Evolutionary conservation across 1,140 invertebrate species (phyloP), one percentile per base, ranked within the genome.

Genomic region (Pseudoatta argentina): DNA sequence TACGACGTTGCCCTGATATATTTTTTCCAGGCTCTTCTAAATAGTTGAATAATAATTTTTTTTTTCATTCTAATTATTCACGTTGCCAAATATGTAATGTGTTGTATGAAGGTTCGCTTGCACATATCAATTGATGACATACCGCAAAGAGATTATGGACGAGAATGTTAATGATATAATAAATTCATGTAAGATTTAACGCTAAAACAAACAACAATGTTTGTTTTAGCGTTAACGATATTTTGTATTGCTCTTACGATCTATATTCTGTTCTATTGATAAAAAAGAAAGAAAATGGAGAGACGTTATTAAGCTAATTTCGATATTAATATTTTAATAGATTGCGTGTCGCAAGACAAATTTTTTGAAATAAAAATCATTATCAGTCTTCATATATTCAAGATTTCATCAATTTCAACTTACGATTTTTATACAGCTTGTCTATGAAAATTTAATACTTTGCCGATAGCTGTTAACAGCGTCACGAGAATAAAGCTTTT

Each of bases 11-110:
- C 7, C 3, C 21, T 0, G 44, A 34, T 67, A 51, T 66, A 48
- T 83, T 66, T 83, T 48, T 67, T 64, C 27, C 7, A 14, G 8
- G 44, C 34, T n/a, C 30, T 16, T 48, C 66, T 27, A 59, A 61
- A 53, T 67, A 82, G 44, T 44, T 61, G 73, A 69, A 39, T 77
- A 85, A 77, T 77, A 66, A 78, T 61, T 73, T 7, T 34, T 34
- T 6, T 34, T 34, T 34, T 34, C 3, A 0, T 34, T 3, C 24
- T 53, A 85, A 77, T 77, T 78, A 78, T 73, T 10, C 16, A n/a
- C n/a, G 4, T 21, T 24, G 18, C 6, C 10, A 53, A 16, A 8
- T 14, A 27, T 16, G 4, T 30, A 34, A 34, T 34, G 53, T 2
- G 6, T 44, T 44, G 2, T 5, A 24, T 5, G 21, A n/a, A 34